A percentile compares a stretch with the other conserved stretches of the same genome.
Evolutionary conservation across 2,797 vertebrate species (phyloP).

Genomic region (Fistularia commersonii): DNA sequence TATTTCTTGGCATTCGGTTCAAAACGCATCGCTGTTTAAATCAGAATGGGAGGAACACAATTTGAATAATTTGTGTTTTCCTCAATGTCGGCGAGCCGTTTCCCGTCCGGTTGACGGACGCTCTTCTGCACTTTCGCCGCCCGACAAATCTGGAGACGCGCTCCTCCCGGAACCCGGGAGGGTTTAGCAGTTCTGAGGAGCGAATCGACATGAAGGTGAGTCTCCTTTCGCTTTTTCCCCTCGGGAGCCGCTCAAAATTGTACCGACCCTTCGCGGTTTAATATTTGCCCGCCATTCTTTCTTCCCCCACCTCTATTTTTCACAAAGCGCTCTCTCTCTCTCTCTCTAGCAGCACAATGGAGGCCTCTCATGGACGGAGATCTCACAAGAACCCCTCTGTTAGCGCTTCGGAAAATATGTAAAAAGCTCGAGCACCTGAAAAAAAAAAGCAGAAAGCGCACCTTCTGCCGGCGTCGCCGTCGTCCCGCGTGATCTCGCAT

Average conservation of each 20-base stretch:
- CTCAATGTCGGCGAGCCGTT: no score
- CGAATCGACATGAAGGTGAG: no score
- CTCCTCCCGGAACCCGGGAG: constrained; percentile 25
- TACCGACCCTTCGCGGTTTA: constrained; percentile 5
- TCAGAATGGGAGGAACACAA: constrained; percentile 57
- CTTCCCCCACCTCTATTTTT: constrained; percentile 17
- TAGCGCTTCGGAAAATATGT: constrained; percentile 5
- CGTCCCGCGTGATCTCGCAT: no score
- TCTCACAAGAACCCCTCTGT: constrained; percentile 47
- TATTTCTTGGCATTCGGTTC: constrained; percentile 41
- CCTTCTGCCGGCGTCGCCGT: no score
- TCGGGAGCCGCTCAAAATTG: no score
- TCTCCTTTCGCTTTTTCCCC: no score
- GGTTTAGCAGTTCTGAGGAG: constrained; percentile 18
- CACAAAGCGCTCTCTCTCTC: constrained; percentile 12
- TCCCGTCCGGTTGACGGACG: no score
- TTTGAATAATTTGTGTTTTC: constrained; percentile 67
- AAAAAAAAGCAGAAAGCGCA: no score
- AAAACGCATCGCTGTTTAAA: constrained; percentile 34
- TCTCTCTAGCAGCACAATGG: constrained; percentile 38
- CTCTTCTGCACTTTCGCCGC: no score
- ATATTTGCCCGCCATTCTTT: constrained; percentile 5
- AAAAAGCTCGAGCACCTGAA: no score
- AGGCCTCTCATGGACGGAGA: constrained; percentile 44
- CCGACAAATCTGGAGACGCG: no score